These are phyloP conservation scores for Mythimna pallens DNA, from an alignment of 2,888 invertebrate genomes.

Conservation along the genomic window DNA sequence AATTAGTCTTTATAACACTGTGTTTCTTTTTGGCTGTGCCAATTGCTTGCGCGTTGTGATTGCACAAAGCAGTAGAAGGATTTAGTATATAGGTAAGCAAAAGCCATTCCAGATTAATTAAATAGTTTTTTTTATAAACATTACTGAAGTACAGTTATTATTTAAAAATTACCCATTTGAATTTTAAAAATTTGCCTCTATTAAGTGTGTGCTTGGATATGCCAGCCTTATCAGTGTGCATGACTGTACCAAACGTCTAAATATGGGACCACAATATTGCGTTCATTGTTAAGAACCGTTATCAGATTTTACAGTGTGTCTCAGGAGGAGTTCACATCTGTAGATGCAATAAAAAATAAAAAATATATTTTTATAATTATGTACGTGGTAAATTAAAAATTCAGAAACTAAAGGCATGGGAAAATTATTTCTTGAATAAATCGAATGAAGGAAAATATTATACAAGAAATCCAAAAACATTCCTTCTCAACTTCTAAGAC, in stretches of 20 bases:
- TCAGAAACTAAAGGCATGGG: too few species aligned
- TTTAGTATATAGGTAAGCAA: background rate
- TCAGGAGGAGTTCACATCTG: too few species aligned
- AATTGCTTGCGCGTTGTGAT: slow-evolving; percentile 1
- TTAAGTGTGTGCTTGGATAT: background rate
- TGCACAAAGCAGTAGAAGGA: background rate
- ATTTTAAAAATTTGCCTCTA: too few species aligned
- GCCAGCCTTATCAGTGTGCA: background rate
- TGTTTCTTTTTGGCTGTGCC: slow-evolving; percentile 2
- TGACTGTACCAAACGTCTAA: background rate
- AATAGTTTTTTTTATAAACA: slow-evolving; percentile 3
- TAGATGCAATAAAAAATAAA: too few species aligned
- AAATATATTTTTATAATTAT: too few species aligned
- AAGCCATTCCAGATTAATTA: slow-evolving; percentile 40
- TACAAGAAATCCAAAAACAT: too few species aligned
- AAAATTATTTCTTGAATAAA: too few species aligned
- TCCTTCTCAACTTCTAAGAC: too few species aligned
- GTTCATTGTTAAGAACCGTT: background rate
- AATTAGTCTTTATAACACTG: background rate
- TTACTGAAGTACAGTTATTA: slow-evolving; percentile 37
- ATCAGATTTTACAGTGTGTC: background rate
- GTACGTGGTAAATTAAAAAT: too few species aligned
- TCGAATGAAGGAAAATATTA: too few species aligned
- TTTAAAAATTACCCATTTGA: background rate
- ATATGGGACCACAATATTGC: background rate